A percentile compares a stretch with the other conserved stretches of the same genome.
Conservation (phyloP, 2,797 vertebrate genomes). For the Clangula hyemalis region DNA sequence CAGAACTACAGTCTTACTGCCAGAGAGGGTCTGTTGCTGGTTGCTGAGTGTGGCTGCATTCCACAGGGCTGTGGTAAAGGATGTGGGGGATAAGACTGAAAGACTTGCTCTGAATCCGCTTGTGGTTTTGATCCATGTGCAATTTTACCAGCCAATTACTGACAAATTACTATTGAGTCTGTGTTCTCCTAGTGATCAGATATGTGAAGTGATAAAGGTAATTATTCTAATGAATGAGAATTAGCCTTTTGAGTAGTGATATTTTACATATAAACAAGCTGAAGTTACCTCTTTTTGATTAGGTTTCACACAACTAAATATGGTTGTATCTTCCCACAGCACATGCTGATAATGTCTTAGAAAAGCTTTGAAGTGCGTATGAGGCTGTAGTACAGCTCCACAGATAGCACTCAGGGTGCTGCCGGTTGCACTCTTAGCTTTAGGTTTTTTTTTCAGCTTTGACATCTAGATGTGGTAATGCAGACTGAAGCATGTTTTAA, state of each 20-base stretch:
- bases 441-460: background rate
- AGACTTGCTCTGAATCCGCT: background rate
- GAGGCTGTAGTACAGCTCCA: constrained; percentile 48
- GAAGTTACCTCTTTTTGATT: background rate
- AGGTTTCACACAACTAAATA: background rate
- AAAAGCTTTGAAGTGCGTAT: background rate
- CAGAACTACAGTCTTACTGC: background rate
- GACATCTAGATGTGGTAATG: background rate
- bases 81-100: background rate
- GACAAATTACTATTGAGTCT: background rate
- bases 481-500: background rate
- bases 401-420: constrained; percentile 42
- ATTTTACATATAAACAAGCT: background rate
- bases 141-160: background rate
- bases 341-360: background rate
- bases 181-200: background rate
- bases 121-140: background rate
- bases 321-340: background rate
- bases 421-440: background rate
- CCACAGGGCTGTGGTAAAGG: background rate
- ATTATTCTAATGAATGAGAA: background rate
- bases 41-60: background rate
- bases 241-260: background rate
- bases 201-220: background rate
- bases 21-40: background rate